Conservation (phyloP, 2,113 vertebrate species). For the Lynx canadensis region DNA sequence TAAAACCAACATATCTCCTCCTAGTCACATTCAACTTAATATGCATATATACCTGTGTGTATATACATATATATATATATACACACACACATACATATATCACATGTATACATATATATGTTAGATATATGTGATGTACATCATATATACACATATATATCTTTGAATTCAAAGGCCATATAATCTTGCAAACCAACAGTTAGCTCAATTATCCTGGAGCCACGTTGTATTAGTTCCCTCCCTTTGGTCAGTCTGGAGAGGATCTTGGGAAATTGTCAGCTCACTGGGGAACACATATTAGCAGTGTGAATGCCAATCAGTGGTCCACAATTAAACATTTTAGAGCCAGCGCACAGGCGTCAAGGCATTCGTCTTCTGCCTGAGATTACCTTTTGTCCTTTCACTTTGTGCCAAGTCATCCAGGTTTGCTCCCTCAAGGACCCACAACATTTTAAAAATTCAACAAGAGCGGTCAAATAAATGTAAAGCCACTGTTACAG, state of each 20-base stretch:
- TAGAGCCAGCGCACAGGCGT: background rate
- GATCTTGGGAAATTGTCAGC: background rate
- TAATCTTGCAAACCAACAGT: background rate
- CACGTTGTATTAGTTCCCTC: background rate
- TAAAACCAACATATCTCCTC: background rate
- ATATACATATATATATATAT: background rate
- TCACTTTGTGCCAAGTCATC: background rate
- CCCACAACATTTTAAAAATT: background rate
- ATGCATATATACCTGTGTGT: background rate
- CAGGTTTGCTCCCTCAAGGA: background rate
- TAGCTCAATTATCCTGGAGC: background rate
- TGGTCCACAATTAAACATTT: background rate
- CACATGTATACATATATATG: background rate
- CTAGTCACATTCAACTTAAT: background rate
- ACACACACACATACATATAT: background rate
- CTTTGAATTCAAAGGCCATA: background rate
- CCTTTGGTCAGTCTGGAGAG: background rate
- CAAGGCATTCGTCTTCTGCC: background rate
- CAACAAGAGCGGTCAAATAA: constrained; percentile 16
- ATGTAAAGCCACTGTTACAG: background rate
- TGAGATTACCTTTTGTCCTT: background rate
- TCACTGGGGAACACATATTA: background rate
- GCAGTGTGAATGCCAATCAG: background rate
- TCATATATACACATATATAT: background rate
- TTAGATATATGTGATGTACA: background rate